Percentiles rank a stretch among this genome's conserved stretches.
Evolutionary conservation across 2,113 vertebrate species (phyloP).

Genomic region (Penelope pileata): DNA sequence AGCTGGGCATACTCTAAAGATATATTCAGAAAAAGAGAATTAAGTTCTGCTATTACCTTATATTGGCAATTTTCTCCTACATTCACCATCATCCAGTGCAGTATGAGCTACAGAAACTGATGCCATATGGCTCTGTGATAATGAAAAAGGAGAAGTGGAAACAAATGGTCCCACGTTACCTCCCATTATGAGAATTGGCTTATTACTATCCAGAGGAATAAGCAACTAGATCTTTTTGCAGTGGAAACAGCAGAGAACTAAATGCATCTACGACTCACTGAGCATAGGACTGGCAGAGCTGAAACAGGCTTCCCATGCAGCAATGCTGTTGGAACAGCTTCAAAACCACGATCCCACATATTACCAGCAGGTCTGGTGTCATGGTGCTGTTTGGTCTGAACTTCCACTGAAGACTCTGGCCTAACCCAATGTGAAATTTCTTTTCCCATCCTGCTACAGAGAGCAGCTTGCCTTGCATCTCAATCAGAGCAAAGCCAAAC

Average conservation of each 20-base stretch:
- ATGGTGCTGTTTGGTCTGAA: not conserved
- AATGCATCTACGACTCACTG: not conserved
- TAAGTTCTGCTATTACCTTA: not conserved
- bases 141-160: not conserved
- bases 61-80: not conserved
- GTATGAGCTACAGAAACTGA: not conserved
- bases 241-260: not conserved
- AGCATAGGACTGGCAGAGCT: not conserved
- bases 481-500: not conserved
- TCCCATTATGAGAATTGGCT: not conserved
- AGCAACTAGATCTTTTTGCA: not conserved
- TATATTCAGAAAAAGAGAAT: not conserved
- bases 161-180: slow-evolving; percentile 14
- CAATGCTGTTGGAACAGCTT: not conserved
- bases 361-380: not conserved
- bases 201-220: not conserved
- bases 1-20: not conserved
- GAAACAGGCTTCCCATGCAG: not conserved
- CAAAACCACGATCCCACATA: not conserved
- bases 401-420: not conserved
- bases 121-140: not conserved
- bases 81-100: not conserved
- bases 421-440: not conserved
- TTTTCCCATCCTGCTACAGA: not conserved
- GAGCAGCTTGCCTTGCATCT: not conserved